These are phyloP conservation scores for Vesta saturnalis DNA, from an alignment of 2,888 invertebrate genomes.

Conservation along the genomic window DNA sequence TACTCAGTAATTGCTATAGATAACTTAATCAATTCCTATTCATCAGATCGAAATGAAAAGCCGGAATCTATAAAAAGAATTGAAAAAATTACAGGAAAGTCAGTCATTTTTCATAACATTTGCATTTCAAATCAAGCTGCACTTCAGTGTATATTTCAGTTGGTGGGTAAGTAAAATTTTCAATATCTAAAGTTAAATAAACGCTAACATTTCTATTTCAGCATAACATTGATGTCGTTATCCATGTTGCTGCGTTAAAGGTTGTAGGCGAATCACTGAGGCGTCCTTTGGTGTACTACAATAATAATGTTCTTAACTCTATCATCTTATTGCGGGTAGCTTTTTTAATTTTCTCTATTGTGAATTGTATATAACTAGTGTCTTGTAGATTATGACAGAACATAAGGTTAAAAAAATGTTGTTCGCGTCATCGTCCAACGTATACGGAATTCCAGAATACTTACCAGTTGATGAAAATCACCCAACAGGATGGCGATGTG, in stretches of 20 bases:
- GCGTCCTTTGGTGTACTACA: too few species aligned
- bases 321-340: too few species aligned
- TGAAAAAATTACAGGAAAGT: slow-evolving; percentile 79
- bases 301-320: too few species aligned
- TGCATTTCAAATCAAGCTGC: slow-evolving; percentile 76
- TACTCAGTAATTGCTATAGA: slow-evolving; percentile 87
- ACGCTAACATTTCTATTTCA: too few species aligned
- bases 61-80: slow-evolving; percentile 83
- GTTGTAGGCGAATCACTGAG: too few species aligned
- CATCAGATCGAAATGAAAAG: slow-evolving; percentile 67
- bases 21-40: slow-evolving; percentile 85
- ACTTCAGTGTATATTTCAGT: slow-evolving; percentile 76
- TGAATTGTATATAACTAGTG: background rate
- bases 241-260: too few species aligned
- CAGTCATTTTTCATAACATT: slow-evolving; percentile 73
- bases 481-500: slow-evolving; percentile 83
- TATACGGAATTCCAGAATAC: slow-evolving; percentile 87
- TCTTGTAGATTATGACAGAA: slow-evolving; percentile 79
- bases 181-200: too few species aligned
- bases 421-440: slow-evolving; percentile 92
- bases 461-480: slow-evolving; percentile 88
- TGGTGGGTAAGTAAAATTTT: slow-evolving; percentile 72
- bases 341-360: too few species aligned
- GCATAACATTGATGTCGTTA: too few species aligned
- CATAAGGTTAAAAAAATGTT: slow-evolving; percentile 79